These are phyloP conservation scores for Pseudomyrmex pallidus DNA, from an alignment of 1,140 invertebrate species.

Conservation along the genomic window DNA sequence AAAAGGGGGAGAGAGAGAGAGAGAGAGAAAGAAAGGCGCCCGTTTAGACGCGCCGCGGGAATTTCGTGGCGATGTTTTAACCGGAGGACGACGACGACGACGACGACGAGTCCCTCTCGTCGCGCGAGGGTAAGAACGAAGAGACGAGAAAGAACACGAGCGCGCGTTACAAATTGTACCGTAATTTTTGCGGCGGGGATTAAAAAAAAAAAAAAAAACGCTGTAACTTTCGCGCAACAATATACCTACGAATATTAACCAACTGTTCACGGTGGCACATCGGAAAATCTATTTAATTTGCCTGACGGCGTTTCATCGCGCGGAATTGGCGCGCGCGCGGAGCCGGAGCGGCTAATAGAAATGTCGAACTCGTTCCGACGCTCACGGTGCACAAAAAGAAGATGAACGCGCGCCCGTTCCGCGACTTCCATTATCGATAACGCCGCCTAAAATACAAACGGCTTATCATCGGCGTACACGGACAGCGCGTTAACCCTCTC, in stretches of 20 bases:
- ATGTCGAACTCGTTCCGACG: slow-evolving; percentile 42
- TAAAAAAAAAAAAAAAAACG: neutral
- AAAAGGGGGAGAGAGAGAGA: neutral
- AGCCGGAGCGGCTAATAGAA: slow-evolving; percentile 44
- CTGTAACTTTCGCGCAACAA: neutral
- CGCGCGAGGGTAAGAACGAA: no score
- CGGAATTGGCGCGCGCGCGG: slow-evolving; percentile 42
- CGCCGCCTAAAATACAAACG: slow-evolving; percentile 53
- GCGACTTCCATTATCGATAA: slow-evolving; percentile 58
- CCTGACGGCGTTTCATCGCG: slow-evolving; percentile 58
- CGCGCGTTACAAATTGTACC: neutral
- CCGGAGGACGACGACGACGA: neutral
- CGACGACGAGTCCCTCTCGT: no score
- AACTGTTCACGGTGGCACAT: neutral
- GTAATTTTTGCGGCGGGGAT: neutral
- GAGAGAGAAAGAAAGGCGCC: neutral
- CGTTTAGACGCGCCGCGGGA: slow-evolving; percentile 34
- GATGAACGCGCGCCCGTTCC: slow-evolving; percentile 15
- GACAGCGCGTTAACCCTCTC: slow-evolving; percentile 21
- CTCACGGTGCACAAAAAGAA: slow-evolving; percentile 41
- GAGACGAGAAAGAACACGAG: slow-evolving; percentile 20
- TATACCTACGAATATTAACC: neutral
- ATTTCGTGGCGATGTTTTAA: slow-evolving; percentile 30
- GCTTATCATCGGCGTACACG: slow-evolving; percentile 54
- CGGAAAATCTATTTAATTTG: slow-evolving; percentile 14